Base-by-base conservation (phyloP, 2,113 vertebrate genomes). In the Vombatus ursinus region DNA sequence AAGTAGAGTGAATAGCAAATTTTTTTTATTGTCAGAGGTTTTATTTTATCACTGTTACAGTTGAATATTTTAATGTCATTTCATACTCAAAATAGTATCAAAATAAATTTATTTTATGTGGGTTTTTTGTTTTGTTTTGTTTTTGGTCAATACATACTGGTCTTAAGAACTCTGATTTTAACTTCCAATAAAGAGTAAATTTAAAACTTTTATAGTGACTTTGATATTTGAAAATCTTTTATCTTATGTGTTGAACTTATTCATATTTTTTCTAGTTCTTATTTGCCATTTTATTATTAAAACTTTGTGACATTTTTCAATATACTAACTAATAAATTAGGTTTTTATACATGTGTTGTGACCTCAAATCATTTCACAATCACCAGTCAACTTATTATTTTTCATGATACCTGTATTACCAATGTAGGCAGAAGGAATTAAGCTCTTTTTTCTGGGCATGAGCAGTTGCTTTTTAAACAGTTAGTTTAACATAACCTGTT, bases 101-200 rank as follows among this genome's bases (percentile, higher is more conserved):
- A 44, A 1, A 25, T 94, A 47, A 53, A 90, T 22, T 92, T 91
- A 5, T 52, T 95, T 84, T 48, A 50, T 52, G 19, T 8, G 8
- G 48, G 48, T 2, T 49, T 49, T 2, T 49, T 49, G 48, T 49
- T 49, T 49, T 49, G 48, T 49, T 26, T 53, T 52, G 0, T 47
- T 53, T 92, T 93, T 84, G 52, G 90, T 12, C 23, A 91, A 91
- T 94, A 50, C 68, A 0, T 92, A 10, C 92, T 84, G 50, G 19
- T 94, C 91, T 96, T 97, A 92, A 94, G 77, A 90, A 89, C 12
- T 51, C 51, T 47, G 0, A 92, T 92, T 28, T 90, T 90, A 90
- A 48, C 93, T 97, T 95, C 89, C 23, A 96, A 9, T 5, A 94
- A 93, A 96, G 37, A 50, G 94, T 93, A 51, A 97, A 93, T 50